These are phyloP conservation scores for Protonibea diacanthus DNA, from an alignment of 2,797 vertebrate genomes.

Conservation along the genomic window DNA sequence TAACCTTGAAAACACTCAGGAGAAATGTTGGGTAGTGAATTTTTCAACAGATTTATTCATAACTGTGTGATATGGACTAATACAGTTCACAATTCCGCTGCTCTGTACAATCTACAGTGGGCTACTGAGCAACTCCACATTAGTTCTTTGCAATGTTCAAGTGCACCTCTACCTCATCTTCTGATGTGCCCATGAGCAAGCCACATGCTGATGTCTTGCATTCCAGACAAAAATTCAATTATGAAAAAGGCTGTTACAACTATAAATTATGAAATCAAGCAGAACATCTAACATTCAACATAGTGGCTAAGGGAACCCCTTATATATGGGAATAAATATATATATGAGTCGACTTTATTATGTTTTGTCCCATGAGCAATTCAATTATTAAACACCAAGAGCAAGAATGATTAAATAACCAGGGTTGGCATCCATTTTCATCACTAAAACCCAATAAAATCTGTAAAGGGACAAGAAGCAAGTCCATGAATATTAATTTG, in stretches of 20 bases:
- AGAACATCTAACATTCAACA: conserved; percentile 34
- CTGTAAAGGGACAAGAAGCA: conserved; percentile 46
- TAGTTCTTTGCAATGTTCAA: background rate
- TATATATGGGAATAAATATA: conserved; percentile 38
- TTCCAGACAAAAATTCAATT: conserved; percentile 30
- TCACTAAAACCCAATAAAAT: conserved; percentile 54
- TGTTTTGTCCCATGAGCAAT: conserved; percentile 49
- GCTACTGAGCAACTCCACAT: background rate
- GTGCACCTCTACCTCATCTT: background rate
- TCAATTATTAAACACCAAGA: conserved; percentile 69
- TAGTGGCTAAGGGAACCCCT: conserved; percentile 25
- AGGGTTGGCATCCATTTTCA: conserved; percentile 52
- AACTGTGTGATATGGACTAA: background rate
- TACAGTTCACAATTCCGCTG: background rate
- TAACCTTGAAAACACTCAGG: background rate
- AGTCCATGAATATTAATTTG: conserved; percentile 75
- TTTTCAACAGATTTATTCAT: background rate
- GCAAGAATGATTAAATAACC: conserved; percentile 58
- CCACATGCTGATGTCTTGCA: background rate
- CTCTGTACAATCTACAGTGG: background rate
- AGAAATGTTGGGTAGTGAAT: background rate
- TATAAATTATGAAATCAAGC: conserved; percentile 58
- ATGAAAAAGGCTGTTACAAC: conserved; percentile 39
- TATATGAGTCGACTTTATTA: conserved; percentile 59
- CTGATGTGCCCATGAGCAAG: background rate